phyloP scores from a whole-genome alignment of 2,113 vertebrate genomes.

The Atractosteus spatula region DNA sequence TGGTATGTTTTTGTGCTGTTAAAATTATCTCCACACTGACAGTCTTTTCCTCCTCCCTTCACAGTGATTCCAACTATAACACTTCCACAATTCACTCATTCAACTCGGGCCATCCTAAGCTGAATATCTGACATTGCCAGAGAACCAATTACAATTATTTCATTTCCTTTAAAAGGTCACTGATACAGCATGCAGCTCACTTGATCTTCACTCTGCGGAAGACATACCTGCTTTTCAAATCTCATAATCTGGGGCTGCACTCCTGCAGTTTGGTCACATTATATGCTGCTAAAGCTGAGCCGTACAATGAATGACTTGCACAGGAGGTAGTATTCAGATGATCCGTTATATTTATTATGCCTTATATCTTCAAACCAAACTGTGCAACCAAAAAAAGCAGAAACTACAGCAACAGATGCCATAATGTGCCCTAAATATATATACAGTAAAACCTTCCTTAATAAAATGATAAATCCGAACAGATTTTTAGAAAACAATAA shows the following conservation, averaged over 20 bases:
- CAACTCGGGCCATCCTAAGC: constrained; percentile 46
- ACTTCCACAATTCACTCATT: constrained; percentile 51
- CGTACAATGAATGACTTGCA: neutral
- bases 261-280: constrained; percentile 27
- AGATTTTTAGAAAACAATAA: neutral
- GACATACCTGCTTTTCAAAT: constrained; percentile 36
- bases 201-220: constrained; percentile 40
- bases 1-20: no score
- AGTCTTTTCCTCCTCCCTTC: constrained; percentile 34
- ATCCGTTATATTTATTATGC: no score
- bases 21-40: constrained; percentile 38
- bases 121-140: constrained; percentile 45
- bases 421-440: no score
- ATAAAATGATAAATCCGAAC: neutral
- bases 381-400: no score
- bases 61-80: constrained; percentile 50
- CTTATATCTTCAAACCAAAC: no score
- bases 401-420: no score
- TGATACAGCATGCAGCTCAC: constrained; percentile 27
- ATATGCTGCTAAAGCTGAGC: constrained; percentile 29
- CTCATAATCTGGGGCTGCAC: constrained; percentile 29
- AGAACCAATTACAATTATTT: constrained; percentile 38
- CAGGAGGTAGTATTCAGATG: no score
- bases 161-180: constrained; percentile 34
- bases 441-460: neutral